Evolutionary conservation across 2,797 vertebrate species (phyloP).

Genomic region (Clarias platycephalus): DNA sequence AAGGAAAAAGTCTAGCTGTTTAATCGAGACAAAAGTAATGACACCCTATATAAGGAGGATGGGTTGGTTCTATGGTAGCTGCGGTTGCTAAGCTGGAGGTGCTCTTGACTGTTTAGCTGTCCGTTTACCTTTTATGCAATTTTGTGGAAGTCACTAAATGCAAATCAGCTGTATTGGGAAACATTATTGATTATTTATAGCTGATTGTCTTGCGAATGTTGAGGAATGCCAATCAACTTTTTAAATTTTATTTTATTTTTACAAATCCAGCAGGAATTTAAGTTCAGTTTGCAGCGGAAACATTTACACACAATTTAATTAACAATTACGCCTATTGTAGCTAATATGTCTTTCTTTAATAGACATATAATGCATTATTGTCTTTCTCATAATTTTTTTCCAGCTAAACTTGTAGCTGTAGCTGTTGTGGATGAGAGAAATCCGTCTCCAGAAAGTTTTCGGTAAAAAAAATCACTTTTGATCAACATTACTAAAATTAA

Average conservation of each 20-base stretch:
- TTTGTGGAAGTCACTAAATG: background rate
- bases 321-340: background rate
- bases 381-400: background rate
- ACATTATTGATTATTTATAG: background rate
- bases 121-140: background rate
- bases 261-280: background rate
- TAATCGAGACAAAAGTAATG: background rate
- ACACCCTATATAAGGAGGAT: background rate
- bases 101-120: background rate
- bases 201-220: too few species aligned
- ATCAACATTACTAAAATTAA: background rate
- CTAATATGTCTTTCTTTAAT: background rate
- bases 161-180: background rate
- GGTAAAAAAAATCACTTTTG: slow-evolving; percentile 68
- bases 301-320: background rate
- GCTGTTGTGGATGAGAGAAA: slow-evolving; percentile 85
- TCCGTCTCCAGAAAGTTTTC: slow-evolving; percentile 75
- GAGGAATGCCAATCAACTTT: too few species aligned
- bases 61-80: background rate
- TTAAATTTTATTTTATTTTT: background rate
- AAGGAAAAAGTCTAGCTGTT: background rate
- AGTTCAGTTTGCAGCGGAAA: background rate
- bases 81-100: background rate
- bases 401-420: slow-evolving; percentile 89
- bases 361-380: background rate